Conservation (phyloP, 2,888 invertebrate species). For the Deilephila porcellus region DNA sequence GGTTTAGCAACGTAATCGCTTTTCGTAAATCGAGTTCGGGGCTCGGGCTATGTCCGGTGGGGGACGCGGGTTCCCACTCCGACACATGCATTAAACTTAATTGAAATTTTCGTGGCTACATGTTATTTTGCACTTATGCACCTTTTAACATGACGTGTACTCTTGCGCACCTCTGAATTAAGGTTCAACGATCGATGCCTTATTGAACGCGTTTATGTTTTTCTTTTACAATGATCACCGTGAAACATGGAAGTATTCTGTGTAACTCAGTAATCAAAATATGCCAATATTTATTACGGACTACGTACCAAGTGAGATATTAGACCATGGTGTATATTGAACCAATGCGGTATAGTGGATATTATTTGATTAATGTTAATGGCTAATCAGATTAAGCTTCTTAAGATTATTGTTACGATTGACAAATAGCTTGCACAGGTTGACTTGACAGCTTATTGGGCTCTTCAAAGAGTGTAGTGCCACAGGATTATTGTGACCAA, state of each 20-base stretch:
- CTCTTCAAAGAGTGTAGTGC: too few species aligned
- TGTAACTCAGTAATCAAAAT: not conserved
- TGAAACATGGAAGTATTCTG: slow-evolving; percentile 16
- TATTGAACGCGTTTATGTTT: slow-evolving; percentile 10
- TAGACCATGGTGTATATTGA: too few species aligned
- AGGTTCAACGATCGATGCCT: slow-evolving; percentile 20
- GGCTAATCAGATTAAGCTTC: too few species aligned
- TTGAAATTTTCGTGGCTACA: slow-evolving; percentile 79
- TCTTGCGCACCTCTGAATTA: slow-evolving; percentile 18
- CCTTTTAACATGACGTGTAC: slow-evolving; percentile 20
- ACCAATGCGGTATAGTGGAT: too few species aligned
- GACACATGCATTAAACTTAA: slow-evolving; percentile 78
- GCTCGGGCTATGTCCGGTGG: slow-evolving; percentile 40
- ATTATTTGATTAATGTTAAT: too few species aligned
- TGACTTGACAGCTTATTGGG: too few species aligned
- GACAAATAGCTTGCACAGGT: too few species aligned
- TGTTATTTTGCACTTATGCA: slow-evolving; percentile 72
- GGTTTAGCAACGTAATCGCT: slow-evolving; percentile 65
- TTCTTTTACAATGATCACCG: not conserved
- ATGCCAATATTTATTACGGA: too few species aligned
- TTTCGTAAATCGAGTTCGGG: slow-evolving; percentile 67
- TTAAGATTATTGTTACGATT: too few species aligned
- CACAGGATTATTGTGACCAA: too few species aligned
- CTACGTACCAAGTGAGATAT: too few species aligned
- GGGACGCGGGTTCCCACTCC: slow-evolving; percentile 39